Conservation (phyloP, 2,113 vertebrate genomes). For the Setophaga kirtlandii region DNA sequence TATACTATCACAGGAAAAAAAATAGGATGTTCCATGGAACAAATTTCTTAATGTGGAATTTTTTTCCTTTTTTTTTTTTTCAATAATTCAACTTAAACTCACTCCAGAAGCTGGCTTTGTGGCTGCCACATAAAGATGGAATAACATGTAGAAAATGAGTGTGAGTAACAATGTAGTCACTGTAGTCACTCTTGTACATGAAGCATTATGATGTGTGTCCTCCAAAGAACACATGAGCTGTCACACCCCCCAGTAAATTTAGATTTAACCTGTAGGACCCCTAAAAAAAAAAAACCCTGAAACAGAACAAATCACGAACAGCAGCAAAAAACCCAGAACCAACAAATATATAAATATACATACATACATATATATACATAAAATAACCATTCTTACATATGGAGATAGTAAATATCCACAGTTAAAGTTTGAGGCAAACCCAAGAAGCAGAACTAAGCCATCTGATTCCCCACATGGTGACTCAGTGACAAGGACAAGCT, state of each 20-base stretch:
- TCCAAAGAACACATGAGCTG: background rate
- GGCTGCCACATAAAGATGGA: background rate
- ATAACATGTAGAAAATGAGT: background rate
- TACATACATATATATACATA: too few relatives aligned
- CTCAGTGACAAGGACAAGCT: background rate
- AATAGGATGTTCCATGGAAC: background rate
- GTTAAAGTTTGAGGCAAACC: background rate
- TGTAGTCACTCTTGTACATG: too few relatives aligned
- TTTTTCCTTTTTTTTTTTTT: too few relatives aligned
- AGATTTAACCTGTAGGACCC: background rate
- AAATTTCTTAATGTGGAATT: background rate
- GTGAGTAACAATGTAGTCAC: rapidly evolving
- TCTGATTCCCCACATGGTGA: background rate
- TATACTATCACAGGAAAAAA: background rate
- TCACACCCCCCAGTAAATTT: background rate
- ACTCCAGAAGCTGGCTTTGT: background rate
- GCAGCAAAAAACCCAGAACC: background rate
- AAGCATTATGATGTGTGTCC: background rate
- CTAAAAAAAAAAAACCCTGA: background rate
- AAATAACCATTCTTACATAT: background rate
- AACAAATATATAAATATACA: background rate
- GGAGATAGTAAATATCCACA: background rate
- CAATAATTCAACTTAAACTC: background rate
- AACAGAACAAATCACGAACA: rapidly evolving
- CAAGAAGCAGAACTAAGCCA: background rate